A percentile compares a stretch with the other conserved stretches of the same genome.
Conservation (phyloP, 2,888 invertebrate species). For the Sinohyriopsis cumingii region DNA sequence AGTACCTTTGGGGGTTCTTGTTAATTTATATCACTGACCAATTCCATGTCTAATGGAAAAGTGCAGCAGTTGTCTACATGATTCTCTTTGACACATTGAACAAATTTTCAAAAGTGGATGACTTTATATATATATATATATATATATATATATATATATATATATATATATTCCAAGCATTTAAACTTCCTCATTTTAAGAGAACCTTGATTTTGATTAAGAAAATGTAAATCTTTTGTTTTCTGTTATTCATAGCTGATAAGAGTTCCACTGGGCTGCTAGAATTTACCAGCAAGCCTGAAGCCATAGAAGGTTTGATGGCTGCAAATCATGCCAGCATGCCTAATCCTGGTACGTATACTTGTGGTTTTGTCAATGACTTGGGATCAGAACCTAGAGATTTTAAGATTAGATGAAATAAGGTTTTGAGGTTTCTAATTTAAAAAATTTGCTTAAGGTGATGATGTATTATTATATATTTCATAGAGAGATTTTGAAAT, state of each 20-base stretch:
- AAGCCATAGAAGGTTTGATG: constrained; percentile 95
- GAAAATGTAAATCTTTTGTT: not conserved
- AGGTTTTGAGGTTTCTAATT: not conserved
- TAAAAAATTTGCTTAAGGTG: not conserved
- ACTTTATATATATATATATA: no score
- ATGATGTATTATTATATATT: not conserved
- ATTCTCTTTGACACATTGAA: no score
- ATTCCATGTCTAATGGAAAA: no score
- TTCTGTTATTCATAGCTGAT: constrained; percentile 70
- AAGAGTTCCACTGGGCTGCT: constrained; percentile 88
- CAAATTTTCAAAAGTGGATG: no score
- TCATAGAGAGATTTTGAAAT: no score
- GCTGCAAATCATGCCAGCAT: constrained; percentile 97
- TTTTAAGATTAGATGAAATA: not conserved
- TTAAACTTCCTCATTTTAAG: not conserved
- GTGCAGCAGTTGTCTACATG: no score
- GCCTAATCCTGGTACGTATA: constrained; percentile 88
- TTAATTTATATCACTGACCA: no score
- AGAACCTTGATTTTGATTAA: not conserved
- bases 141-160: no score
- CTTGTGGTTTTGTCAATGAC: not conserved
- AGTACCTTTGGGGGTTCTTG: no score
- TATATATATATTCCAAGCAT: not conserved
- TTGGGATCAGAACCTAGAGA: not conserved
- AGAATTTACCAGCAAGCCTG: constrained; percentile 93